Evolutionary conservation across 1,140 invertebrate species (phyloP).

Genomic region (Anastatus disparis): DNA sequence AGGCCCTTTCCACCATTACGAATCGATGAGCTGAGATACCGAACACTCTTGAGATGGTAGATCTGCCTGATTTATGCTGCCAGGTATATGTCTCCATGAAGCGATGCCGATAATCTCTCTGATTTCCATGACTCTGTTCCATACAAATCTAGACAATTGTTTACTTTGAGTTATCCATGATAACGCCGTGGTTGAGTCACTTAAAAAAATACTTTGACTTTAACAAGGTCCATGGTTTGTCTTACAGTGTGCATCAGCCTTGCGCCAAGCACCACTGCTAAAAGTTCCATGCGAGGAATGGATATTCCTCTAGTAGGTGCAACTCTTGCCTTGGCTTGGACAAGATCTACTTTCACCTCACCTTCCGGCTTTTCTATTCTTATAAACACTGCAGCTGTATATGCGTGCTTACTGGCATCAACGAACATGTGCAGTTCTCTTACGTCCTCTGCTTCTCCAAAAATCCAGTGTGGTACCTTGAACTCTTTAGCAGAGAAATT

Average conservation of each 20-base stretch:
- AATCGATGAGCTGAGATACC: not conserved
- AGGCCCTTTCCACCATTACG: slow-evolving; percentile 43
- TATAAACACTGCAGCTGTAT: not conserved
- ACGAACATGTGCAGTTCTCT: slow-evolving; percentile 19
- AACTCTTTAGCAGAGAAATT: not conserved
- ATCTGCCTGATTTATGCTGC: slow-evolving; percentile 52
- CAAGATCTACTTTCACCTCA: too few species aligned
- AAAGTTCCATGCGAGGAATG: slow-evolving; percentile 53
- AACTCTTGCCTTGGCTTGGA: slow-evolving; percentile 51
- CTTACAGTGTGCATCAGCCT: slow-evolving; percentile 39
- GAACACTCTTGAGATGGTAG: slow-evolving; percentile 45
- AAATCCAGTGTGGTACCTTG: slow-evolving; percentile 1
- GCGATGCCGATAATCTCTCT: not conserved
- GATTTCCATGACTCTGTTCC: slow-evolving; percentile 12
- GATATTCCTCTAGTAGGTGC: slow-evolving; percentile 51
- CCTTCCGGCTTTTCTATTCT: not conserved
- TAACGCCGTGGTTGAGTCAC: slow-evolving; percentile 40
- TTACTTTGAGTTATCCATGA: slow-evolving; percentile 25
- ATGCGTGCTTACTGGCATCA: too few species aligned
- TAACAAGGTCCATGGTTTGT: slow-evolving; percentile 1
- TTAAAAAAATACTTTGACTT: not conserved
- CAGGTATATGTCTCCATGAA: not conserved
- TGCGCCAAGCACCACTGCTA: slow-evolving; percentile 51
- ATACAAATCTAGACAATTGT: slow-evolving; percentile 38
- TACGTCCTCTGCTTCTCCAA: not conserved